A percentile compares a stretch with the other conserved stretches of the same genome.
Conservation (phyloP, 1,140 invertebrate genomes). For the Hylaeus anthracinus region DNA sequence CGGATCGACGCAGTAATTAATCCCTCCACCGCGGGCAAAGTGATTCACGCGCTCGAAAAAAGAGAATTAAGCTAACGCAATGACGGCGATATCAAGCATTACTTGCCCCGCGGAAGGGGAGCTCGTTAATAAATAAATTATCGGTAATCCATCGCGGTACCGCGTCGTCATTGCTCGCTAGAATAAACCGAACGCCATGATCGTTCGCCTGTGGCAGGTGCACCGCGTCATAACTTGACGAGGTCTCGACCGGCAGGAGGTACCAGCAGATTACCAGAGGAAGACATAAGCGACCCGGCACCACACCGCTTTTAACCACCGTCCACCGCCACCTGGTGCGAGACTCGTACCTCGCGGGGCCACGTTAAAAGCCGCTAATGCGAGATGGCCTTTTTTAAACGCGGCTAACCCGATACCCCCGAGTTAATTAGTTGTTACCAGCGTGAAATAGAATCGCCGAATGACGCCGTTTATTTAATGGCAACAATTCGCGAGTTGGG, state of each 20-base stretch:
- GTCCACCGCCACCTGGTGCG: conserved; percentile 53
- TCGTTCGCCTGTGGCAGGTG: conserved; percentile 58
- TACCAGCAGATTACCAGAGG: conserved; percentile 64
- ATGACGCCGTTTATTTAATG: background rate
- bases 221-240: conserved; percentile 60
- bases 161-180: conserved; percentile 38
- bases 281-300: conserved; percentile 59
- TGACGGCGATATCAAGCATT: conserved; percentile 22
- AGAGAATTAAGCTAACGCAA: too few species aligned
- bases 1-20: conserved; percentile 46
- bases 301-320: conserved; percentile 51
- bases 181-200: conserved; percentile 47
- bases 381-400: conserved; percentile 35
- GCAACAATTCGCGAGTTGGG: background rate
- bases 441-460: conserved; percentile 23
- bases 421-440: conserved; percentile 14
- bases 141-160: conserved; percentile 41
- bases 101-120: conserved; percentile 3
- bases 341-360: conserved; percentile 41
- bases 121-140: conserved; percentile 63
- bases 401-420: conserved; percentile 1
- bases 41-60: background rate
- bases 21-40: conserved; percentile 33
- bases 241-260: conserved; percentile 61
- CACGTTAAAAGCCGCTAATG: conserved; percentile 45